phyloP scores from a whole-genome alignment of 2,888 invertebrate genomes.

The Reticulitermes lucifugus region DNA sequence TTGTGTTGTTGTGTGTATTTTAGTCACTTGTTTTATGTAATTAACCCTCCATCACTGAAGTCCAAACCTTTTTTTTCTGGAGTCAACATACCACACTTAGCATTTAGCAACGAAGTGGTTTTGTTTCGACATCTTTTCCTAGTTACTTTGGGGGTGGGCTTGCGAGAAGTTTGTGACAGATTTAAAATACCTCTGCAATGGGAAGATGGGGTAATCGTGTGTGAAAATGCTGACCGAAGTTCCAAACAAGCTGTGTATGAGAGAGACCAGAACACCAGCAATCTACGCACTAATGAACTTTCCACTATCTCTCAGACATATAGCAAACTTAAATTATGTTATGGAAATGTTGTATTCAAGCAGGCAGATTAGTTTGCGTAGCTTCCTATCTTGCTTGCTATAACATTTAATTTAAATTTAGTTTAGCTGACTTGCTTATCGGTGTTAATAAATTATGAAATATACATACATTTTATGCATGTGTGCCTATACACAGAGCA shows the following conservation, averaged over 20 bases:
- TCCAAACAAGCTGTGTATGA: background rate
- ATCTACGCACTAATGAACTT: no score
- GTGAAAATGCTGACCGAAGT: background rate
- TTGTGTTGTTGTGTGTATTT: background rate
- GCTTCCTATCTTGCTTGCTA: no score
- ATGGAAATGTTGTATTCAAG: no score
- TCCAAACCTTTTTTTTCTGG: background rate
- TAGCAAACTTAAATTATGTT: no score
- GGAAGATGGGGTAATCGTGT: background rate
- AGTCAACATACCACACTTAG: background rate
- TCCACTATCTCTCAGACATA: no score
- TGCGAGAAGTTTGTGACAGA: background rate
- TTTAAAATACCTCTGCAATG: background rate
- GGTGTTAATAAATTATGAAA: no score
- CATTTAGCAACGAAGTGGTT: background rate
- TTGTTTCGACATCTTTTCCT: background rate
- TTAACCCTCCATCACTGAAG: background rate
- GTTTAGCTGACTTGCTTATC: no score
- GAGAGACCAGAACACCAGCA: no score
- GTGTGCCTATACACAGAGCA: no score
- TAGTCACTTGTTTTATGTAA: background rate
- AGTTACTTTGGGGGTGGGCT: background rate
- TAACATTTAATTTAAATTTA: no score
- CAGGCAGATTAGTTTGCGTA: no score
- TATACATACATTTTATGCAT: no score